A percentile compares a stretch with the other conserved stretches of the same genome.
Evolutionary conservation across 2,113 vertebrate species (phyloP).

Genomic region (Ceyx cyanopectus): DNA sequence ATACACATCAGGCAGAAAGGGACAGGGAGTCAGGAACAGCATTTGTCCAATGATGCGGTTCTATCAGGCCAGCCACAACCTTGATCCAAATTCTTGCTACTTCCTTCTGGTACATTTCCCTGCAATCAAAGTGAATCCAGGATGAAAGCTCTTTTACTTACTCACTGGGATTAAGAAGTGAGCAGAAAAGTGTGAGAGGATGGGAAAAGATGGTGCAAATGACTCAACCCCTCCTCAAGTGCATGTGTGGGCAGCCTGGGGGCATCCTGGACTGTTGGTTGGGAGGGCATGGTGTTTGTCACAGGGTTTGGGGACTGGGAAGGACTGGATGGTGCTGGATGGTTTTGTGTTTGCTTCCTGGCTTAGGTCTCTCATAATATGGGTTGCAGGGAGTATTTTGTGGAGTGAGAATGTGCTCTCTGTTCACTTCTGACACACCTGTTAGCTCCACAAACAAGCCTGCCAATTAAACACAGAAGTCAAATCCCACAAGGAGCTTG

Average conservation of each 20-base stretch:
- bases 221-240: neutral
- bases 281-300: neutral
- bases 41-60: neutral
- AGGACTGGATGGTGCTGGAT: neutral
- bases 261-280: neutral
- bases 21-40: neutral
- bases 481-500: conserved; percentile 46
- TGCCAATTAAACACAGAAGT: conserved; percentile 42
- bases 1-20: neutral
- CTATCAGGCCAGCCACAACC: neutral
- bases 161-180: neutral
- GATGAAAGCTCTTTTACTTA: neutral
- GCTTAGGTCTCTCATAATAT: neutral
- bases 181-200: neutral
- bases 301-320: neutral
- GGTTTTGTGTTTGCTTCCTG: conserved; percentile 9
- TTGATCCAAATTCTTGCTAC: neutral
- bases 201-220: neutral
- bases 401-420: conserved; percentile 45
- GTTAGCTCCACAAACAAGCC: conserved; percentile 14
- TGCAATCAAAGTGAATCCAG: neutral
- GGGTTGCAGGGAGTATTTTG: conserved; percentile 5
- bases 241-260: conserved; percentile 9
- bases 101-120: neutral
- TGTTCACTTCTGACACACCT: conserved; percentile 27